Conservation (phyloP, 2,113 vertebrate genomes). For the Stegastes partitus region DNA sequence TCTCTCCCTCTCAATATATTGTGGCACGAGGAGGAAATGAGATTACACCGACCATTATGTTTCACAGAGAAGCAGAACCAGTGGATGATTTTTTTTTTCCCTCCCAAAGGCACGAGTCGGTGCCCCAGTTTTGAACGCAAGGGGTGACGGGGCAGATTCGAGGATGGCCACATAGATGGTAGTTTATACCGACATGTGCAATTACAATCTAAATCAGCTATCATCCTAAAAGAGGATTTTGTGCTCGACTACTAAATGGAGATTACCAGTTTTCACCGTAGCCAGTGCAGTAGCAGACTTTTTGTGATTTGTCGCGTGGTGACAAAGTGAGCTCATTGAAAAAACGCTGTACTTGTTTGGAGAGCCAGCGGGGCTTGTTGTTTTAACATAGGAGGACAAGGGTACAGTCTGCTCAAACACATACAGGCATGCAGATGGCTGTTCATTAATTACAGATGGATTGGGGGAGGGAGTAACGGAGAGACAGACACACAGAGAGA, state of each 20-base stretch:
- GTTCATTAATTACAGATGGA: constrained; percentile 84
- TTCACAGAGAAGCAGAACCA: constrained; percentile 35
- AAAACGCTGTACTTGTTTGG: constrained; percentile 63
- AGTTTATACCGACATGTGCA: constrained; percentile 38
- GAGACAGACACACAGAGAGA: constrained; percentile 6
- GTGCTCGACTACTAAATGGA: constrained; percentile 50
- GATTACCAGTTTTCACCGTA: constrained; percentile 31
- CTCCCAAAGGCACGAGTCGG: constrained; percentile 51
- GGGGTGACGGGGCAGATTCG: constrained; percentile 37
- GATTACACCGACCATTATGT: constrained; percentile 46
- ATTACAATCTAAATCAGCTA: constrained; percentile 52
- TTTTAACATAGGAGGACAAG: constrained; percentile 76
- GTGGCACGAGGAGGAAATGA: constrained; percentile 37
- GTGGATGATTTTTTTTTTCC: constrained; percentile 30
- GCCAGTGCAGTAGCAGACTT: constrained; percentile 28
- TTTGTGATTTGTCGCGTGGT: constrained; percentile 49
- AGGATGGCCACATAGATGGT: constrained; percentile 37
- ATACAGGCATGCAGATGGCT: constrained; percentile 80
- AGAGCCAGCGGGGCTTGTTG: constrained; percentile 77
- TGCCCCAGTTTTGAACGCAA: constrained; percentile 58
- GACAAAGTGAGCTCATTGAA: constrained; percentile 60
- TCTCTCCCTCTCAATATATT: constrained; percentile 44
- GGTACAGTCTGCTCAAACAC: constrained; percentile 78
- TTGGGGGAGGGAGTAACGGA: constrained; percentile 64
- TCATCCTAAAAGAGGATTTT: constrained; percentile 60